Percentiles rank a stretch among this genome's conserved stretches.
phyloP scores from a whole-genome alignment of 2,113 vertebrate species.

The Cynocephalus volans region DNA sequence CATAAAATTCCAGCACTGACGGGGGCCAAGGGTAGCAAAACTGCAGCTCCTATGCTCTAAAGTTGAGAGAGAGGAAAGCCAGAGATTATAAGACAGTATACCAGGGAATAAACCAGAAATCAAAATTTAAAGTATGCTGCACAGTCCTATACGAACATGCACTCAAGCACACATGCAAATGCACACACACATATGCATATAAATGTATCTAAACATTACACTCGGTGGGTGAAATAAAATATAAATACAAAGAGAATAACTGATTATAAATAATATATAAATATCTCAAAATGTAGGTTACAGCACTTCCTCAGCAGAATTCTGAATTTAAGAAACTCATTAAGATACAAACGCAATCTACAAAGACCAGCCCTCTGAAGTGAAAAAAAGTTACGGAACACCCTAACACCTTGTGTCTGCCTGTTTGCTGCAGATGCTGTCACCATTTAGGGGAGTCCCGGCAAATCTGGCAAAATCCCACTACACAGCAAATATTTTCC shows the following conservation, averaged over 20 bases:
- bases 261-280: not conserved
- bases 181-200: not conserved
- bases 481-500: not conserved
- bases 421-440: not conserved
- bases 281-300: not conserved
- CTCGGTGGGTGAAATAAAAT: not conserved
- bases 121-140: not conserved
- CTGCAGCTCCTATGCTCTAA: not conserved
- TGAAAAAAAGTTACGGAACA: too few relatives aligned
- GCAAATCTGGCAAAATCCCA: not conserved
- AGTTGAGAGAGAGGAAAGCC: not conserved
- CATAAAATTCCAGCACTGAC: not conserved
- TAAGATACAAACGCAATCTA: not conserved
- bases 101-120: not conserved
- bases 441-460: too few relatives aligned
- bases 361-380: not conserved
- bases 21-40: too few relatives aligned
- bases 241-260: not conserved
- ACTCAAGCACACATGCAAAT: not conserved
- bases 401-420: not conserved
- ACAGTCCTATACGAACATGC: not conserved
- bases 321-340: not conserved
- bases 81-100: not conserved
- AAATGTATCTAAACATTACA: not conserved
- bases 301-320: not conserved